phyloP scores from a whole-genome alignment of 2,888 invertebrate species.

The Craniophora ligustri region DNA sequence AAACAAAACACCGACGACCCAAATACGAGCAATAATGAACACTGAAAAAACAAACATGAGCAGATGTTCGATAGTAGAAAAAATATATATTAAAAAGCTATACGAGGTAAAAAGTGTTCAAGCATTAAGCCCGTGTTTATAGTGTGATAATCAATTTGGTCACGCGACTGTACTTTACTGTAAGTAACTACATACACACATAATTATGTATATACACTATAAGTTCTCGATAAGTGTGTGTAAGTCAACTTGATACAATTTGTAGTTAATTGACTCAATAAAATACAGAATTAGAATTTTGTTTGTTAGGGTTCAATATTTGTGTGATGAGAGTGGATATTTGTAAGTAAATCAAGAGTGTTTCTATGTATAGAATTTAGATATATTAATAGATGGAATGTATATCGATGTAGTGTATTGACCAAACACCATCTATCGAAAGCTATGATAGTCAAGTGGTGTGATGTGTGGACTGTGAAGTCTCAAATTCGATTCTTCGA shows the following conservation, averaged over 20 bases:
- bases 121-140: slow-evolving; percentile 66
- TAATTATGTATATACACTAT: too few relatives aligned
- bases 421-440: too few relatives aligned
- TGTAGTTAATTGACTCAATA: not conserved
- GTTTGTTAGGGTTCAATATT: too few relatives aligned
- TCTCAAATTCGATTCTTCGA: too few relatives aligned
- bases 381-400: too few relatives aligned
- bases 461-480: too few relatives aligned
- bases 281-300: not conserved
- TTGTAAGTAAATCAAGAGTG: too few relatives aligned
- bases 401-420: too few relatives aligned
- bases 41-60: slow-evolving; percentile 20
- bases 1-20: not conserved
- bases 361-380: too few relatives aligned
- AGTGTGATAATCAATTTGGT: slow-evolving; percentile 73
- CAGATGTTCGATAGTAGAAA: slow-evolving; percentile 22
- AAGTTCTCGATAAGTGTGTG: not conserved
- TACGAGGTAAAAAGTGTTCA: slow-evolving; percentile 53
- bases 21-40: slow-evolving; percentile 21
- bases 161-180: slow-evolving; percentile 64
- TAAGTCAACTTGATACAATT: slow-evolving; percentile 3
- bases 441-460: too few relatives aligned
- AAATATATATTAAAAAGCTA: slow-evolving; percentile 56
- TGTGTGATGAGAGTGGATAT: too few relatives aligned
- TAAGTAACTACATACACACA: too few relatives aligned